Base-by-base conservation (phyloP, 2,888 invertebrate genomes). In the Malthinus flaveolus region DNA sequence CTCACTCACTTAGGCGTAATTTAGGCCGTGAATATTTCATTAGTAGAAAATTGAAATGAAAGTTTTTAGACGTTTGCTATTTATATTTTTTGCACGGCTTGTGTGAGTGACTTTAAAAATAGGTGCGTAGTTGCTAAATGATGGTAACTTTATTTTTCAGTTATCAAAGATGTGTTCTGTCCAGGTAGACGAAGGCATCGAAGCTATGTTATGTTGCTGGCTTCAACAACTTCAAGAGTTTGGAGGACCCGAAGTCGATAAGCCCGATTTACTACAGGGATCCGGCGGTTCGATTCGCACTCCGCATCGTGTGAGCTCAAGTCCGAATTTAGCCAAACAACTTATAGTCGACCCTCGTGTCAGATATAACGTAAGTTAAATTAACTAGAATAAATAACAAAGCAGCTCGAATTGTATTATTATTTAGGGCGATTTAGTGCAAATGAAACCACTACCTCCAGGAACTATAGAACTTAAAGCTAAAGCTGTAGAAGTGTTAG, bases 151-250 rank as follows among this genome's bases (percentile, higher is more conserved):
- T 51, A 42, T 55, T 59, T 59, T 59, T 59, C 55, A 59, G 55
- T 59, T 56, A 59, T 59, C 59, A 59, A 59, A 59, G 59, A 59
- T 59, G 55, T 59, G 55, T 62, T 56, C 57, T 58, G 61, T 68
- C 46, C 68, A 88, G 88, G 88, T 88, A 62, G 88, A 88, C 70
- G 91, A 91, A 74, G 92, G 92, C 57, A 91, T 92, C 77, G 92
- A 92, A 77, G 88, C 89, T 54, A 91, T 92, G 91, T 82, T 92
- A 11, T 90, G 91, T 71, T 91, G 91, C 74, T 91, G 91, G 90
- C 78, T 92, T 61, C 91, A 91, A 74, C 91, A 90, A 73, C 79
- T 92, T 61, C 91, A 91, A 76, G 91, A 91, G 75, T 89, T 91
- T 68, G 90, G 91, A 10, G 90, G 89, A 0, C 89, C 91, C 1